A percentile compares a stretch with the other conserved stretches of the same genome.
These are phyloP conservation scores for Falco biarmicus DNA, from an alignment of 2,797 vertebrate species.

Conservation along the genomic window DNA sequence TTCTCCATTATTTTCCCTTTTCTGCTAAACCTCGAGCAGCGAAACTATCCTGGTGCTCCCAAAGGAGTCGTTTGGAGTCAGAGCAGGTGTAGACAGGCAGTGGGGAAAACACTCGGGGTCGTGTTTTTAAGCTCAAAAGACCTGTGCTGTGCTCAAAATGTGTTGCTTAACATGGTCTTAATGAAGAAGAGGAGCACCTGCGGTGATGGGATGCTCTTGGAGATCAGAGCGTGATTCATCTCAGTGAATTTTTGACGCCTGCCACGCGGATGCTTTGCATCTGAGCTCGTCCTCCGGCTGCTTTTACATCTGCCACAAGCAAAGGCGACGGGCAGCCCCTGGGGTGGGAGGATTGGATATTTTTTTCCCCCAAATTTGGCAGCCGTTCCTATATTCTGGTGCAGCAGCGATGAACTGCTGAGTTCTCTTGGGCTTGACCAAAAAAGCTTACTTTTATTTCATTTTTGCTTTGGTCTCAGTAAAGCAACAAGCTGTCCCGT, in stretches of 20 bases:
- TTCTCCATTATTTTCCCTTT: not conserved
- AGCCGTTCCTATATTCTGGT: not conserved
- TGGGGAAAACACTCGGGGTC: not conserved
- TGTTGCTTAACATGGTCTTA: not conserved
- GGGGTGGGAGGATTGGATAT: not conserved
- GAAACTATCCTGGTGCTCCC: not conserved
- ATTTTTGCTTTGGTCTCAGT: accelerated
- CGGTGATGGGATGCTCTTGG: not conserved
- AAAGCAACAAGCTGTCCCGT: accelerated
- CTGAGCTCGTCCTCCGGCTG: not conserved
- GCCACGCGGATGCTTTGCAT: not conserved
- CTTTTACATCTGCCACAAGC: not conserved
- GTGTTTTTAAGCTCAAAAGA: not conserved
- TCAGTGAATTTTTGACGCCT: not conserved
- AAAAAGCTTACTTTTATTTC: not conserved
- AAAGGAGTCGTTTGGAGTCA: accelerated
- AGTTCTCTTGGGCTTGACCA: not conserved
- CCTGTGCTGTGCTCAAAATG: not conserved
- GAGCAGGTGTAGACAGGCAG: accelerated
- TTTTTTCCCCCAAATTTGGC: not conserved
- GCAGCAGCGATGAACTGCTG: not conserved
- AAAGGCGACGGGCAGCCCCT: not conserved
- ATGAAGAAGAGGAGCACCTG: not conserved
- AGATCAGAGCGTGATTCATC: not conserved
- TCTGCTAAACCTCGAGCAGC: not conserved